Base-by-base conservation (phyloP, 2,113 vertebrate genomes). In the Motacilla alba region DNA sequence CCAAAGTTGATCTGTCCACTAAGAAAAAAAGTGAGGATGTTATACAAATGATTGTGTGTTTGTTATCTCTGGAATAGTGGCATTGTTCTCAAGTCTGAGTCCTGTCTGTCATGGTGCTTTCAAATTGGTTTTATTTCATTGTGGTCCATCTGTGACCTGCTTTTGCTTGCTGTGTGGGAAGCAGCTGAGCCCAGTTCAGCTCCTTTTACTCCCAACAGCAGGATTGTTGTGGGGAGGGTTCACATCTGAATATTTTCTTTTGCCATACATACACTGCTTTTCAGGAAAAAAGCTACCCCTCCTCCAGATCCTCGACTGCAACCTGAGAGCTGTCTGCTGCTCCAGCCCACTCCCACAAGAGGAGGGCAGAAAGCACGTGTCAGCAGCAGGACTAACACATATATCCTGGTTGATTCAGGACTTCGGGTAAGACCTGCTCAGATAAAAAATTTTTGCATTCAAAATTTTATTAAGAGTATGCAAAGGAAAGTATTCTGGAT, bases 261-360 rank as follows among this genome's bases (percentile, higher is more conserved):
- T 72, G 28, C n/a, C 31, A 14, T 70, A 43, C 37, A 8, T 76
- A 39, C 30, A 4, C 64, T 77, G 26, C 58, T 79, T 95, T 95
- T 63, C 88, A 98, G 98, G 62, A 97, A 85, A 33, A 96, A 96
- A 46, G 96, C 53, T 31, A 30, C 93, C n/a, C 97, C 96, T 52
- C 98, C 98, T 37, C 98, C 97, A 7, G 99, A 99, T 95, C 99
- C 98, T 69, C 98, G 98, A 3, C 98, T 99, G 74, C 98, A 98
- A 9, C 99, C 99, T 12, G 97, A 98, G 69, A 99, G 99, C 98
- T 99, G 99, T 95, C 97, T 99, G 52, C 98, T 99, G 88, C 98
- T 99, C 46, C 98, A 97, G 2, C 98, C 99, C 11, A 98, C 98
- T 55, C 99, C 99, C 8, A 98, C 96, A 4, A 98, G 99, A 93